phyloP scores from a whole-genome alignment of 1,140 invertebrate species.

The Hyles euphorbiae region DNA sequence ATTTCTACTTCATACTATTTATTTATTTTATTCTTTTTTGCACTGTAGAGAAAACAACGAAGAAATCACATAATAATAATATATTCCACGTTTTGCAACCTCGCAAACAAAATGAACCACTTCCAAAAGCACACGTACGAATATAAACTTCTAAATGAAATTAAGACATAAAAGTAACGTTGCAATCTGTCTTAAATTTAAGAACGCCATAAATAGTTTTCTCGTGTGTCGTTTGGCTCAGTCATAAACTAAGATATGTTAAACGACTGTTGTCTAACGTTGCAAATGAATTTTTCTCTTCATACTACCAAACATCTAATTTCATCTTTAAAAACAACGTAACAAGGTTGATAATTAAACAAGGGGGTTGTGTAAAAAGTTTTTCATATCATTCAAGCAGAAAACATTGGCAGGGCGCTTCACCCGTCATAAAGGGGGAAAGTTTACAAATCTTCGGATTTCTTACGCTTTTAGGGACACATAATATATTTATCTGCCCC shows the following conservation, averaged over 20 bases:
- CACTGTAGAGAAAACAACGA: too few species aligned
- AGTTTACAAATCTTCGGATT: constrained; percentile 73
- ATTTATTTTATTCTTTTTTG: too few species aligned
- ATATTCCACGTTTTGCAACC: too few species aligned
- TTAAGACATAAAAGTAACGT: constrained; percentile 20
- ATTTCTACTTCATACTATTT: too few species aligned
- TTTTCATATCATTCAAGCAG: constrained; percentile 67
- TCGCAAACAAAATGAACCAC: not conserved
- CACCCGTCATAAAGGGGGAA: constrained; percentile 69
- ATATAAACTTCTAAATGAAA: constrained; percentile 16
- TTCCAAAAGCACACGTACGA: constrained; percentile 1
- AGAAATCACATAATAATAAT: too few species aligned
- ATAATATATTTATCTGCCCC: constrained; percentile 73
- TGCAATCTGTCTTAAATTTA: constrained; percentile 25
- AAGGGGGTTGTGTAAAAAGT: constrained; percentile 36
- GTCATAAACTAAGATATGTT: constrained; percentile 60
- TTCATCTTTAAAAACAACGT: constrained; percentile 20
- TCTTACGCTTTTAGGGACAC: constrained; percentile 70
- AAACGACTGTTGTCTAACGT: constrained; percentile 58
- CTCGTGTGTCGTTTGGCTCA: constrained; percentile 35
- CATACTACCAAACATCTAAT: constrained; percentile 17
- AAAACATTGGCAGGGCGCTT: constrained; percentile 66
- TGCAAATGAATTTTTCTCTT: constrained; percentile 55
- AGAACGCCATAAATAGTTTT: constrained; percentile 45
- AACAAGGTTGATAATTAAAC: constrained; percentile 23